Evolutionary conservation across 2,113 vertebrate genomes (phyloP).

Genomic region (Rhea americana): DNA sequence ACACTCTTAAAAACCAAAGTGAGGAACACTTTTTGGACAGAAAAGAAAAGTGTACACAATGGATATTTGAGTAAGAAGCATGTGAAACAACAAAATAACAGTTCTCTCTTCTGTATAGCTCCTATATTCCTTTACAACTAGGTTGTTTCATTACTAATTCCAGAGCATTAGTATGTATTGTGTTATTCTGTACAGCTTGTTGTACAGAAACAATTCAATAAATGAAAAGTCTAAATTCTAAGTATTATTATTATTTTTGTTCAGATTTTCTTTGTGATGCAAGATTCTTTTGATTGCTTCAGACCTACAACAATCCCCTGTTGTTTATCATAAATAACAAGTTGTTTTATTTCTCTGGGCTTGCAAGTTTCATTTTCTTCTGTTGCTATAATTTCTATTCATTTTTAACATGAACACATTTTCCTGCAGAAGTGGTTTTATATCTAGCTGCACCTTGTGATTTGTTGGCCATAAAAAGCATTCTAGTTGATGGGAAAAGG

Average conservation of each 20-base stretch:
- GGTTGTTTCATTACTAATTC: conserved; percentile 48
- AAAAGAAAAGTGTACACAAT: conserved; percentile 39
- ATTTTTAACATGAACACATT: conserved; percentile 66
- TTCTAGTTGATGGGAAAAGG: conserved; percentile 60
- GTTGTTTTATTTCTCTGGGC: conserved; percentile 61
- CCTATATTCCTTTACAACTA: conserved; percentile 39
- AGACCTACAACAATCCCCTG: conserved; percentile 49
- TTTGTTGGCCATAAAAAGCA: conserved; percentile 60
- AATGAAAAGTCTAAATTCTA: conserved; percentile 51
- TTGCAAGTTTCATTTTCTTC: conserved; percentile 72
- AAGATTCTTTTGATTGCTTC: conserved; percentile 67
- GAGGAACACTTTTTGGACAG: conserved; percentile 23
- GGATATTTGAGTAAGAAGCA: conserved; percentile 11
- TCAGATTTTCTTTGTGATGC: conserved; percentile 44
- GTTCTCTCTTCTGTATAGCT: conserved; percentile 18
- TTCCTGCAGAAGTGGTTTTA: conserved; percentile 58
- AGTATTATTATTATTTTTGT: conserved; percentile 70
- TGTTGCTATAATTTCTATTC: conserved; percentile 72
- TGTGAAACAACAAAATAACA: conserved; percentile 33
- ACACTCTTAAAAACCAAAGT: conserved; percentile 38
- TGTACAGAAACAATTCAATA: conserved; percentile 68
- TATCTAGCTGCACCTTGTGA: conserved; percentile 52
- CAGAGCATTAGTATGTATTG: conserved; percentile 63
- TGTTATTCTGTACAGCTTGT: conserved; percentile 63
- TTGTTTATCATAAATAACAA: conserved; percentile 74